These are phyloP conservation scores for Acanthosepion pharaonis DNA, from an alignment of 2,888 invertebrate genomes.

Conservation along the genomic window DNA sequence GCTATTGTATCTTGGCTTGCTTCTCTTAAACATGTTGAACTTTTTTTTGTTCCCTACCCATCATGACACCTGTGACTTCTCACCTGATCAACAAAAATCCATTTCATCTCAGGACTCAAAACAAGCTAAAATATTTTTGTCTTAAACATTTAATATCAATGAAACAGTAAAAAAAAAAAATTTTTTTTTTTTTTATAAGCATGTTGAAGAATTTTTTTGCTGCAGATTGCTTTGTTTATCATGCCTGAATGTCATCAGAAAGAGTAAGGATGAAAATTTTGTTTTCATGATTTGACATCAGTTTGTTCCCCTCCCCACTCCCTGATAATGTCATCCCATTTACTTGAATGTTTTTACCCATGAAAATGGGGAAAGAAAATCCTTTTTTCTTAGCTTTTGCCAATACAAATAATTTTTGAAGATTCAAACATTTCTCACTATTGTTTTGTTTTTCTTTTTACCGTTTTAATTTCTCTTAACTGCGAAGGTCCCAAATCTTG, in stretches of 20 bases:
- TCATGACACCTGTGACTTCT: background rate
- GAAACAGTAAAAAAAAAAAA: too few species aligned
- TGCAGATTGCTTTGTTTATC: background rate
- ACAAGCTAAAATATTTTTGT: background rate
- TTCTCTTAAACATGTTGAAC: background rate
- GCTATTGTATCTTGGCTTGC: background rate
- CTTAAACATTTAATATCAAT: background rate
- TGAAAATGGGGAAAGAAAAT: too few species aligned
- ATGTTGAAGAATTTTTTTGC: background rate
- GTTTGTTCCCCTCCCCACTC: background rate
- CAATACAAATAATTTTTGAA: constrained; percentile 33
- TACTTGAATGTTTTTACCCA: background rate
- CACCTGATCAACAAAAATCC: background rate
- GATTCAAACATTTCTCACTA: background rate
- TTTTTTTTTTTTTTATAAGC: background rate
- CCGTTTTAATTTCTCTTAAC: too few species aligned
- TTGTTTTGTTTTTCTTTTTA: background rate
- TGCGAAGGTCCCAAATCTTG: too few species aligned
- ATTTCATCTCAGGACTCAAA: background rate
- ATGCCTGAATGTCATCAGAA: background rate
- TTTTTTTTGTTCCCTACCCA: too few species aligned
- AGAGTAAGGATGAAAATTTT: background rate
- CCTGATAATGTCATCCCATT: background rate
- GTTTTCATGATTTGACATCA: background rate
- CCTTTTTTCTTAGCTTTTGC: background rate